Conservation (phyloP, 2,888 invertebrate genomes). For the Trichacis sp. region DNA sequence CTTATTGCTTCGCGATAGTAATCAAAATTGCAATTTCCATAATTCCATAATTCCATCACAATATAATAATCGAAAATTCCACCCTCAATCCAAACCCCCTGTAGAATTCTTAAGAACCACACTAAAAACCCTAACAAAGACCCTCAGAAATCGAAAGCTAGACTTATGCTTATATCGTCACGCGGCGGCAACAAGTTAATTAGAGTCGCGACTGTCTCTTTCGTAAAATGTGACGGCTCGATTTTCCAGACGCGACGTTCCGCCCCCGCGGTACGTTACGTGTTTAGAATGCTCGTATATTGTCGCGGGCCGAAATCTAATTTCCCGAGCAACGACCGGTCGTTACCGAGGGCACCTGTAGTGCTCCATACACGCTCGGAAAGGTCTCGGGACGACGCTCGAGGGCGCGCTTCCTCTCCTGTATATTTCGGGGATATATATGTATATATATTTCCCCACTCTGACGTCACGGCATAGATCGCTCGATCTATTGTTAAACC, state of each 20-base stretch:
- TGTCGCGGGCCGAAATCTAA: constrained; percentile 25
- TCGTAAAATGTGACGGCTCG: background rate
- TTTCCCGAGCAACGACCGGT: constrained; percentile 35
- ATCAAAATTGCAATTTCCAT: too few relatives aligned
- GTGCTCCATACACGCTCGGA: constrained; percentile 18
- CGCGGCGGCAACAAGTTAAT: background rate
- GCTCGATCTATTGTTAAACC: constrained; percentile 46
- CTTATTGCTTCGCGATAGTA: too few relatives aligned
- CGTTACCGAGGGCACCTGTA: constrained; percentile 20
- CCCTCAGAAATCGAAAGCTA: too few relatives aligned
- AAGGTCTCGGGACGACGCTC: constrained; percentile 27
- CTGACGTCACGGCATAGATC: constrained; percentile 47
- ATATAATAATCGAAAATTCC: too few relatives aligned
- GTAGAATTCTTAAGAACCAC: too few relatives aligned
- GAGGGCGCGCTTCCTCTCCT: too few relatives aligned
- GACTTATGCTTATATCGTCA: too few relatives aligned
- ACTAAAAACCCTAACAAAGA: too few relatives aligned
- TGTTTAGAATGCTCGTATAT: constrained; percentile 26
- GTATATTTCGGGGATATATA: constrained; percentile 9
- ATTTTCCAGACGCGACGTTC: constrained; percentile 13
- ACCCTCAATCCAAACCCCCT: too few relatives aligned
- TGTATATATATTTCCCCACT: constrained; percentile 3
- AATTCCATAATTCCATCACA: too few relatives aligned
- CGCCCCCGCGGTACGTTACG: constrained; percentile 17
- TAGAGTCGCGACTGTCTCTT: background rate